A percentile compares a stretch with the other conserved stretches of the same genome.
Evolutionary conservation across 2,113 vertebrate species (phyloP).

Genomic region (Prionailurus viverrinus): DNA sequence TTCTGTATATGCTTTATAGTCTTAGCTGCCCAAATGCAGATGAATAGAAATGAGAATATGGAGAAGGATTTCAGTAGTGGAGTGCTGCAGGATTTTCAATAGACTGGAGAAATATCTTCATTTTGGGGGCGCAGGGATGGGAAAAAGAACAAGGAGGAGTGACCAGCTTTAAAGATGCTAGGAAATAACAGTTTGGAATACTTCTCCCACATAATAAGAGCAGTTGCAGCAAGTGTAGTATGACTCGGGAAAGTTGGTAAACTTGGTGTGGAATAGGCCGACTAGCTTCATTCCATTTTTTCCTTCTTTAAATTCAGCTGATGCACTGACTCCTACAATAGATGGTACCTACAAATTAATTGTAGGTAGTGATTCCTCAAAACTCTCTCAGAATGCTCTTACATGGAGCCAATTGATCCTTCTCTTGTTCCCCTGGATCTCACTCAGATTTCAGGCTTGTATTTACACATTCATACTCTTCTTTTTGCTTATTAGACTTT

Average conservation of each 20-base stretch:
- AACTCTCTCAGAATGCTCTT: background rate
- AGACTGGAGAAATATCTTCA: background rate
- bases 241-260: background rate
- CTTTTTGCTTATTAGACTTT: background rate
- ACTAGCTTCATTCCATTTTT: background rate
- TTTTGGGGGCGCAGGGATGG: background rate
- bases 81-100: background rate
- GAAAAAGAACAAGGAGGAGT: background rate
- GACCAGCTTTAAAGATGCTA: background rate
- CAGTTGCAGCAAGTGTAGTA: background rate
- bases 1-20: background rate
- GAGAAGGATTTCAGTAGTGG: background rate
- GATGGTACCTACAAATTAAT: background rate
- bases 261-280: background rate
- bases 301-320: background rate
- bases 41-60: background rate
- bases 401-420: background rate
- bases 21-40: background rate
- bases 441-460: slow-evolving; percentile 1
- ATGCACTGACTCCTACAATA: background rate
- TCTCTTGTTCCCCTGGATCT: background rate
- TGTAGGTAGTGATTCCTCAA: background rate
- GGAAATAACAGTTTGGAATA: background rate
- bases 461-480: background rate
- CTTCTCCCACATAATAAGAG: background rate